Evolutionary conservation across 2,113 vertebrate genomes (phyloP), one percentile per base, ranked within the genome.

Genomic region (Planiliza haematocheilus): DNA sequence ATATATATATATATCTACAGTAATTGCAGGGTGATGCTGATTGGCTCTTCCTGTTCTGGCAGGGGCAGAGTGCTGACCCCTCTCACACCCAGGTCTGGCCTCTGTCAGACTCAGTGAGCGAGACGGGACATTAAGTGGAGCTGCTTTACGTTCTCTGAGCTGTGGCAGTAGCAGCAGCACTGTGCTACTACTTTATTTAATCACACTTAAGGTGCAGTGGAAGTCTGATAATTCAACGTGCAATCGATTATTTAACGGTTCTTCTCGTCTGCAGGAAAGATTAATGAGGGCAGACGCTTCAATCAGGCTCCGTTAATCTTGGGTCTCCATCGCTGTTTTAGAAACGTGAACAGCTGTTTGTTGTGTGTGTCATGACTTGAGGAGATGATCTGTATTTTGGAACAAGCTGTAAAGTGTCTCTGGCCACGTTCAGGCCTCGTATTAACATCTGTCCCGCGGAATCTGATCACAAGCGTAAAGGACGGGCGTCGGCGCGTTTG

Each of bases 11-110:
- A 7, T 77, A 87, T 81, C 81, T 72, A 65, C 57, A 53, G 70
- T 77, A 86, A 90, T 88, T 79, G 60, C 34, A 50, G 79, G 81
- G 64, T 73, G 84, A 87, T 69, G 85, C 2, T 79, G 85, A 88
- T 74, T 83, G 76, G 51, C 82, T 75, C 69, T 83, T 86, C 70
- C 80, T 85, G 86, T 75, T 88, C 79, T 79, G 85, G 70, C 68
- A 55, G 64, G 21, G 70, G 52, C 72, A 81, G 73, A 57, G 57
- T 2, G 78, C 20, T 59, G 76, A 84, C 74, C 77, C 81, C 68
- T 46, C 69, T 64, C 61, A 50, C 66, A 83, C 67, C 67, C 52
- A 2, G 16, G 48, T 70, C 70, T 82, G 83, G 67, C 63, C 83
- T 83, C 69, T 67, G 75, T 89, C 84, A 82, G 69, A 41, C 20